phyloP scores from a whole-genome alignment of 2,797 vertebrate genomes.

The Pitangus sulphuratus region DNA sequence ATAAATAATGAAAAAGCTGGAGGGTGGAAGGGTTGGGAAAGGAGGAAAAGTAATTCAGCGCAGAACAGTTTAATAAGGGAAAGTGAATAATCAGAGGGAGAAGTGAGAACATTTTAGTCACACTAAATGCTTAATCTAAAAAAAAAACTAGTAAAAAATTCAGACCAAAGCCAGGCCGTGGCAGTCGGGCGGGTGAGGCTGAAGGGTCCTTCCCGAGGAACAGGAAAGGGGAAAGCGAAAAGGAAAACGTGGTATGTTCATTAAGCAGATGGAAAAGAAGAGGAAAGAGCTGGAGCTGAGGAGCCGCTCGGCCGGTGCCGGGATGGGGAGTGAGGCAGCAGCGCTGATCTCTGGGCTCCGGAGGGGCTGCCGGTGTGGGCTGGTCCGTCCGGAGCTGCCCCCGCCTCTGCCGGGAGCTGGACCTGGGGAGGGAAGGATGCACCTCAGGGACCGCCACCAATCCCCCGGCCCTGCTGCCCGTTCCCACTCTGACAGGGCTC shows the following conservation, averaged over 20 bases:
- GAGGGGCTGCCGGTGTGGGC: rapidly evolving
- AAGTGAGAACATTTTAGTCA: not conserved
- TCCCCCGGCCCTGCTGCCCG: not conserved
- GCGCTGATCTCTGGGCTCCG: not conserved
- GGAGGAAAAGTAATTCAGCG: not conserved
- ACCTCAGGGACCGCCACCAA: not conserved
- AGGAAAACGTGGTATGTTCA: rapidly evolving
- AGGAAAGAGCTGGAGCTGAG: not conserved
- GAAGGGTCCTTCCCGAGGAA: not conserved
- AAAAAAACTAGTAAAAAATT: not conserved
- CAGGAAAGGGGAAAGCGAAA: not conserved
- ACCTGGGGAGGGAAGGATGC: not conserved
- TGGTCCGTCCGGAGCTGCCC: not conserved
- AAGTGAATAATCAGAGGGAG: not conserved
- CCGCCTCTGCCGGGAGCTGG: not conserved
- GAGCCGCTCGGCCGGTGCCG: rapidly evolving
- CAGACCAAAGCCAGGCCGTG: not conserved
- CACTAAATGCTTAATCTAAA: not conserved
- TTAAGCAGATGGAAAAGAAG: not conserved
- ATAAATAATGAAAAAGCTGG: not conserved
- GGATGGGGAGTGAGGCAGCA: not conserved
- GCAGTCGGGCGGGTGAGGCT: not conserved
- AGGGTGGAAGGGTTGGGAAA: not conserved
- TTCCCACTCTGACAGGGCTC: not conserved
- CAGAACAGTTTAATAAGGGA: constrained; percentile 12